Evolutionary conservation across 2,888 invertebrate species (phyloP).

Genomic region (Sinhomidia bicolor): DNA sequence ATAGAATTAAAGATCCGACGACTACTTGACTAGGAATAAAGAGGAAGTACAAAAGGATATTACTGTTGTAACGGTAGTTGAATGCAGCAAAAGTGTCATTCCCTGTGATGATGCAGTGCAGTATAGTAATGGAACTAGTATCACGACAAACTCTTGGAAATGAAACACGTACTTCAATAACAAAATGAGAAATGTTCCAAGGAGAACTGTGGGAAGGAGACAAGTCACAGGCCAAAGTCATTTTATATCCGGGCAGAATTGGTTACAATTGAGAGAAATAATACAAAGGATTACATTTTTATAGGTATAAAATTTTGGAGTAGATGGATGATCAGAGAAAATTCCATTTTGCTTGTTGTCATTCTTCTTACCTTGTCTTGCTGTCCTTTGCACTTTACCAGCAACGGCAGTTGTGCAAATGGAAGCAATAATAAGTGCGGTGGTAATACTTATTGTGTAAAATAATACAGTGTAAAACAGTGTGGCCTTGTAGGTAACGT

Average conservation of each 20-base stretch:
- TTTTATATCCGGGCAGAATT: neutral
- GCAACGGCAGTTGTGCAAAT: neutral
- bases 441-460: neutral
- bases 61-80: neutral
- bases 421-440: neutral
- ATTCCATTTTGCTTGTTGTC: neutral
- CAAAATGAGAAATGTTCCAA: neutral
- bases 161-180: neutral
- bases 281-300: neutral
- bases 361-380: neutral
- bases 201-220: neutral
- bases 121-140: too few relatives aligned
- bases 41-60: conserved; percentile 17
- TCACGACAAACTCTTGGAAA: too few relatives aligned
- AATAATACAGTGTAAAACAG: neutral
- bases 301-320: neutral
- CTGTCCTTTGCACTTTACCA: neutral
- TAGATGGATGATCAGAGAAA: neutral
- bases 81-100: neutral
- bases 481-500: neutral
- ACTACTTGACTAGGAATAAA: neutral
- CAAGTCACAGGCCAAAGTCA: neutral
- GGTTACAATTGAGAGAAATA: neutral
- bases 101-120: neutral
- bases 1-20: conserved; percentile 44